Conservation (phyloP, 2,888 invertebrate species). For the Drosophila kokeensis region DNA sequence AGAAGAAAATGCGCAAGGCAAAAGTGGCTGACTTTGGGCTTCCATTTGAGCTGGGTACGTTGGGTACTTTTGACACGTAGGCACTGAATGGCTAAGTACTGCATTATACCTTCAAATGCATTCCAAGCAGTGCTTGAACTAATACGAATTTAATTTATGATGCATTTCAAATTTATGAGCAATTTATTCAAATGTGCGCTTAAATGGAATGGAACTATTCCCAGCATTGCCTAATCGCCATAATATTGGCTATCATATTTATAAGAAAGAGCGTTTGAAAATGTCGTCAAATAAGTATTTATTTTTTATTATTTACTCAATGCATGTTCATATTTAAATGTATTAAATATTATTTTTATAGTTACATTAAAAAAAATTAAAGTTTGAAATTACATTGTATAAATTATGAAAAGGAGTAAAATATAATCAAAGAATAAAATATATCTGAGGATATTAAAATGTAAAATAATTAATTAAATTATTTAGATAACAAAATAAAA, state of each 20-base stretch:
- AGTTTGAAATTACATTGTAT: neutral
- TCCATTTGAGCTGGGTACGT: neutral
- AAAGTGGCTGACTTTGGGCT: slow-evolving; percentile 23
- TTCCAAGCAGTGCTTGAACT: neutral
- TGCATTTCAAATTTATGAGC: neutral
- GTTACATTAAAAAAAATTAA: too few species aligned
- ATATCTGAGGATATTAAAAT: neutral
- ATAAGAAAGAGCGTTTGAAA: neutral
- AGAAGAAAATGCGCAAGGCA: neutral
- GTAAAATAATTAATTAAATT: too few species aligned
- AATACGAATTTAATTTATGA: neutral
- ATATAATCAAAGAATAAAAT: neutral
- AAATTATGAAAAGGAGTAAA: neutral
- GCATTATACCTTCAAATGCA: slow-evolving; percentile 19
- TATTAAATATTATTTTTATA: too few species aligned
- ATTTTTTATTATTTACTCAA: neutral
- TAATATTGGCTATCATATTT: neutral
- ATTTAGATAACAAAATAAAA: neutral
- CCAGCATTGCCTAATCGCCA: neutral
- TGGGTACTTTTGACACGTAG: neutral
- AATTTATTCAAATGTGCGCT: neutral
- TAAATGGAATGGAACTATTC: neutral
- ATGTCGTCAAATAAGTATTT: neutral
- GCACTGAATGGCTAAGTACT: slow-evolving; percentile 13
- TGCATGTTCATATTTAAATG: too few species aligned